Conservation (phyloP, 2,797 vertebrate species). For the Liasis olivaceus region DNA sequence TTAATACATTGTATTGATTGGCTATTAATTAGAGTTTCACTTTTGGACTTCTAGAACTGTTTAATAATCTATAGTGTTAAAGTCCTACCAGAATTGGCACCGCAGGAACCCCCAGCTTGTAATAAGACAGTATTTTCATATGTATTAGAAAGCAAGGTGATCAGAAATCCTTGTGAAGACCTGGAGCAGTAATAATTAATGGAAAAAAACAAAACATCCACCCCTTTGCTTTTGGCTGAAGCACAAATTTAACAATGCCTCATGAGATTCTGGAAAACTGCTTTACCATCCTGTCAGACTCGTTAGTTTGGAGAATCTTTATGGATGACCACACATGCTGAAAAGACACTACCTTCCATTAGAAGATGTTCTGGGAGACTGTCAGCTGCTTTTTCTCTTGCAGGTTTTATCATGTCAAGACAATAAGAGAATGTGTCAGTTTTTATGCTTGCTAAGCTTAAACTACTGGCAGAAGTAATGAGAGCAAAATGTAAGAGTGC, state of each 20-base stretch:
- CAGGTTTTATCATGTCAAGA: not conserved
- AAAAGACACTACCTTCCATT: conserved; percentile 6
- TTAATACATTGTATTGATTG: not conserved
- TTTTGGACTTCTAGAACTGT: not conserved
- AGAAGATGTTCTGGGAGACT: not conserved
- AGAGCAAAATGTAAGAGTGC: not conserved
- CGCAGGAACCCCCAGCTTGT: not conserved
- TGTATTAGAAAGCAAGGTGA: not conserved
- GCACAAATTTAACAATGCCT: conserved; percentile 15
- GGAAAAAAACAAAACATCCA: not conserved
- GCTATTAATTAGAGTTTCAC: not conserved
- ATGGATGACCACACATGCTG: not conserved
- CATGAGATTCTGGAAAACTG: not conserved
- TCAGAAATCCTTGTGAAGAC: not conserved
- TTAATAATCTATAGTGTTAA: not conserved
- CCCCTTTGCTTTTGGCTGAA: not conserved
- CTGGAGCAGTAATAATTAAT: not conserved
- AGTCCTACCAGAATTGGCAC: not conserved
- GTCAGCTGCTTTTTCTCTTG: not conserved
- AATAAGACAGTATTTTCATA: not conserved
- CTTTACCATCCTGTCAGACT: conserved; percentile 28
- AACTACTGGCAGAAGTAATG: not conserved
- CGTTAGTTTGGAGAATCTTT: not conserved
- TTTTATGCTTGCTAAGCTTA: not conserved
- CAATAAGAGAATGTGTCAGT: not conserved